phyloP scores from a whole-genome alignment of 2,113 vertebrate species.

The Pseudorasbora parva region DNA sequence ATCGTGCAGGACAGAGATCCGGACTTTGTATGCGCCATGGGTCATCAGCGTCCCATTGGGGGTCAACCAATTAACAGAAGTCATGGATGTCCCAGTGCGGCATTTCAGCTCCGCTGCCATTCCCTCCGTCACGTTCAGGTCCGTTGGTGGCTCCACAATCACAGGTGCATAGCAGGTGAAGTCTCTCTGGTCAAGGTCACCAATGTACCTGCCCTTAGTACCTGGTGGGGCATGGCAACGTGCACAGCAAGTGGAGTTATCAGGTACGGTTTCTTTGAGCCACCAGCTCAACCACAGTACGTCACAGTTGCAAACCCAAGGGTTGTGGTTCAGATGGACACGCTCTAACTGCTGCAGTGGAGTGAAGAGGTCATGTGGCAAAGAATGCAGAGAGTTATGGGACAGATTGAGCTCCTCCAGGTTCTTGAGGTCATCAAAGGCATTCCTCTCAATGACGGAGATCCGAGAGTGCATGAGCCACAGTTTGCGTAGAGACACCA shows the following conservation, averaged over 20 bases:
- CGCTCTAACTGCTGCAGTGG: conserved; percentile 91
- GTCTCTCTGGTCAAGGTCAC: conserved; percentile 92
- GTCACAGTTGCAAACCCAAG: conserved; percentile 97
- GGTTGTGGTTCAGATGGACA: conserved; percentile 96
- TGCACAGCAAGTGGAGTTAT: conserved; percentile 96
- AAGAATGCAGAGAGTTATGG: conserved; percentile 92
- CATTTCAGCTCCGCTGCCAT: conserved; percentile 97
- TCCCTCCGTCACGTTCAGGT: conserved; percentile 96
- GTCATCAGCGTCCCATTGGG: conserved; percentile 97
- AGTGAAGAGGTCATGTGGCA: conserved; percentile 97
- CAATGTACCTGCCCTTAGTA: conserved; percentile 89
- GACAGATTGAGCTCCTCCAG: conserved; percentile 95
- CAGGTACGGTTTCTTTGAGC: conserved; percentile 95
- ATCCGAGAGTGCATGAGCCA: conserved; percentile 98
- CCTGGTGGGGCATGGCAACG: conserved; percentile 92
- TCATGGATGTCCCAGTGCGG: conserved; percentile 94
- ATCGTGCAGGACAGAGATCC: conserved; percentile 94
- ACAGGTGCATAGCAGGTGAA: conserved; percentile 97
- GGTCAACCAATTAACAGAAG: conserved; percentile 95
- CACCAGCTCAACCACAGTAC: conserved; percentile 98
- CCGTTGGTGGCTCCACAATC: conserved; percentile 94
- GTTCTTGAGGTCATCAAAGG: conserved; percentile 95
- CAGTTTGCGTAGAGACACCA: conserved; percentile 89
- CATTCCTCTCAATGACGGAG: conserved; percentile 92
- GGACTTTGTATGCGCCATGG: conserved; percentile 93